These are phyloP conservation scores for Rosalia funebris DNA, from an alignment of 2,888 invertebrate genomes.

Conservation along the genomic window DNA sequence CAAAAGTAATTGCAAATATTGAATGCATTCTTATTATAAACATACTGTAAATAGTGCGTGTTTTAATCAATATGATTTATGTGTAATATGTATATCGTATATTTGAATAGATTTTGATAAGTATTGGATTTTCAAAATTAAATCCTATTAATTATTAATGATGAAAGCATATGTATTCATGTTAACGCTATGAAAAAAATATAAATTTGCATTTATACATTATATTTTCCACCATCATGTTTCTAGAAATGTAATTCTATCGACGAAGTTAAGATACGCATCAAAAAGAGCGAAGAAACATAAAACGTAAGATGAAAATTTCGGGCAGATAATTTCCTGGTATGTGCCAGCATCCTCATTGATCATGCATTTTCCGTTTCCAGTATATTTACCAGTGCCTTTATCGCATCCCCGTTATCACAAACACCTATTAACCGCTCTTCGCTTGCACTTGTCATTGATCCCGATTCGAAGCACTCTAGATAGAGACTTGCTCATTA, in stretches of 20 bases:
- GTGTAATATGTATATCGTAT: too few relatives aligned
- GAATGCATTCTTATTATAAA: too few relatives aligned
- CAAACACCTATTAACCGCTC: slow-evolving; percentile 55
- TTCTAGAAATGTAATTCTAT: slow-evolving; percentile 24
- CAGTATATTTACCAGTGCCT: slow-evolving; percentile 63
- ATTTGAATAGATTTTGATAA: too few relatives aligned
- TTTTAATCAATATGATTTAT: too few relatives aligned
- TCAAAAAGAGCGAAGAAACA: slow-evolving; percentile 48
- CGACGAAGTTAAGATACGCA: slow-evolving; percentile 28
- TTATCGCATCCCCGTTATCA: slow-evolving; percentile 64
- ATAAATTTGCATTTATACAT: too few relatives aligned
- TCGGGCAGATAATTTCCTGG: slow-evolving; percentile 60
- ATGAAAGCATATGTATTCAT: too few relatives aligned
- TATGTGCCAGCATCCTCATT: slow-evolving; percentile 61
- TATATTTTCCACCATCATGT: neutral
- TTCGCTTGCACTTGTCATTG: slow-evolving; percentile 64
- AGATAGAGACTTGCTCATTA: slow-evolving; percentile 63
- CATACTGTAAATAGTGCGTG: too few relatives aligned
- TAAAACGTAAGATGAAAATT: slow-evolving; percentile 58
- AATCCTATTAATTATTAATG: too few relatives aligned
- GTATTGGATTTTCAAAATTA: too few relatives aligned
- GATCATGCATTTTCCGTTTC: slow-evolving; percentile 65
- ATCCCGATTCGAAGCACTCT: slow-evolving; percentile 61
- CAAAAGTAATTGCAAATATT: too few relatives aligned
- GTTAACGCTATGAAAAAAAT: too few relatives aligned